Percentiles rank a stretch among this genome's conserved stretches.
Evolutionary conservation across 37 sponge, comb jelly and placozoan genomes (phyloP).

Genomic region (Ianthella basta): DNA sequence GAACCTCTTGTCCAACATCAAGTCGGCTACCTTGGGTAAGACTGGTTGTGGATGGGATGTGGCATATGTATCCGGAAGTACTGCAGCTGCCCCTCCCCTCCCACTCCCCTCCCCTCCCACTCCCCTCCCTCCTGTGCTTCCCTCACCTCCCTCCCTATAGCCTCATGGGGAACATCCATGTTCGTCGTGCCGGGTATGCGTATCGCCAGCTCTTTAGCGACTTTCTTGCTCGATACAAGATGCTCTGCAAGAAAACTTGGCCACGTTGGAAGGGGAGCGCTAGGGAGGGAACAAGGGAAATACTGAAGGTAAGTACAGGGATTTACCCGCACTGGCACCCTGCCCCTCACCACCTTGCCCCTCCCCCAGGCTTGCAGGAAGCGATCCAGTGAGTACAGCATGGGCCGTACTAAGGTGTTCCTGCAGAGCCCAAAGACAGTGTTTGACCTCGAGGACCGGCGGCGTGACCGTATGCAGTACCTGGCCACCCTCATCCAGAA

Average conservation of each 20-base stretch:
- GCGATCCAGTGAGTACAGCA: constrained; percentile 46
- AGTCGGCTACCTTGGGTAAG: constrained; percentile 60
- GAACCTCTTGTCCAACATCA: constrained; percentile 48
- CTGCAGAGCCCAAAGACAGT: constrained; percentile 75
- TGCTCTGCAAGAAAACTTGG: constrained; percentile 82
- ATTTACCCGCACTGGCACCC: neutral
- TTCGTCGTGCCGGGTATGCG: constrained; percentile 74
- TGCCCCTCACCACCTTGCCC: neutral
- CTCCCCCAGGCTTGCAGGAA: constrained; percentile 47
- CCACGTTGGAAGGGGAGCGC: constrained; percentile 76
- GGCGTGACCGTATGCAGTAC: constrained; percentile 58
- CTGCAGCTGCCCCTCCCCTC: too few relatives aligned
- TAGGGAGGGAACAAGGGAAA: constrained; percentile 68
- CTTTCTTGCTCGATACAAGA: constrained; percentile 69
- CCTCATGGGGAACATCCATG: constrained; percentile 66
- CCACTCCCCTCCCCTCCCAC: too few relatives aligned
- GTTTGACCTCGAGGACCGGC: constrained; percentile 78
- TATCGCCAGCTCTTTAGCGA: constrained; percentile 53
- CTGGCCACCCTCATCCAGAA: constrained; percentile 76
- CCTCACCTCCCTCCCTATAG: constrained; percentile 35
- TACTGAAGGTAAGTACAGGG: constrained; percentile 58
- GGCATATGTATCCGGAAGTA: neutral
- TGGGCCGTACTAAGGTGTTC: constrained; percentile 85
- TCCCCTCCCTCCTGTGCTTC: too few relatives aligned
- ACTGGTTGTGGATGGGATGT: neutral